A percentile compares a stretch with the other conserved stretches of the same genome.
Conservation (phyloP, 2,888 invertebrate genomes). For the Lymantria dispar region DNA sequence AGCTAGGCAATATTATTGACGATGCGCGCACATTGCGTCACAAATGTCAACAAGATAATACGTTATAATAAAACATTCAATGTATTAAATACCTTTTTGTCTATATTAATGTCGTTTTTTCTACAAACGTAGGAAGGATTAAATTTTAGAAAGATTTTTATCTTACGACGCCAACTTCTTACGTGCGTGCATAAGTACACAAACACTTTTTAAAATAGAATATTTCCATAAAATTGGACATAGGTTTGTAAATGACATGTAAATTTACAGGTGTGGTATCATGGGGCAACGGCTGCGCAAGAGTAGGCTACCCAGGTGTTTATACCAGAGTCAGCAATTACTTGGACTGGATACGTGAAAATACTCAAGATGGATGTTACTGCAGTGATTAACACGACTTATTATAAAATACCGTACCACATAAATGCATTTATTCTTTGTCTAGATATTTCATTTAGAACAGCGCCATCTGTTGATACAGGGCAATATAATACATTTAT, state of each 20-base stretch:
- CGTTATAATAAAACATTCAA: no score
- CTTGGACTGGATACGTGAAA: conserved; percentile 90
- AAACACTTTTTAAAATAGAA: neutral
- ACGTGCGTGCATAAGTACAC: no score
- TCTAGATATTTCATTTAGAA: conserved; percentile 9
- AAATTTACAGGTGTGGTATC: conserved; percentile 87
- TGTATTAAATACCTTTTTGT: no score
- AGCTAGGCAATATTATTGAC: no score
- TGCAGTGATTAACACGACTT: conserved; percentile 82
- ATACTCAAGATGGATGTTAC: conserved; percentile 91
- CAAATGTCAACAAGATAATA: no score
- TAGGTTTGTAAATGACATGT: neutral
- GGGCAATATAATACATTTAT: neutral
- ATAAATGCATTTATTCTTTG: conserved; percentile 27
- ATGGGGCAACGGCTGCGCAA: conserved; percentile 95
- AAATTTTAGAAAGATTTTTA: no score
- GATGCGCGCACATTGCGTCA: no score
- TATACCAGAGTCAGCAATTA: conserved; percentile 93
- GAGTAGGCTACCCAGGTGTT: conserved; percentile 92
- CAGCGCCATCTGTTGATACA: conserved; percentile 16
- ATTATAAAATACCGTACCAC: conserved; percentile 7
- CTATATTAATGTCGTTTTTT: no score
- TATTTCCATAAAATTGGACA: neutral
- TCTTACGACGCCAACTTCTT: no score
- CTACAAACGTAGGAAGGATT: no score